phyloP scores from a whole-genome alignment of 2,888 invertebrate species.

The Rhagonycha fulva region DNA sequence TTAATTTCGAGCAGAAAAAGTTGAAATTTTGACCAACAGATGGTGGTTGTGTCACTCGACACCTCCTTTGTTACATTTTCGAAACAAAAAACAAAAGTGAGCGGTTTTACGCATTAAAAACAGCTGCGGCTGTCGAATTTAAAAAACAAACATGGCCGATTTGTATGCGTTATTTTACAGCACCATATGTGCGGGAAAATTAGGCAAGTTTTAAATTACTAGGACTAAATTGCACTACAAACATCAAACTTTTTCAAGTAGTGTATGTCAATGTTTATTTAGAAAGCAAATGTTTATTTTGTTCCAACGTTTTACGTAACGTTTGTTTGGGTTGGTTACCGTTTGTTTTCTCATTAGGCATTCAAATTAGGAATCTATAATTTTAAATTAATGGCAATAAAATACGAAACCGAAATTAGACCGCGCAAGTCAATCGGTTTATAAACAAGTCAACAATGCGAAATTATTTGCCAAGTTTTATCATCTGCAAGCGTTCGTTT shows the following conservation, averaged over 20 bases:
- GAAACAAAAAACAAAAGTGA: background rate
- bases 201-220: background rate
- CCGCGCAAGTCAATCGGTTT: background rate
- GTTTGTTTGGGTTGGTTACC: background rate
- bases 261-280: background rate
- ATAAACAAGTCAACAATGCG: background rate
- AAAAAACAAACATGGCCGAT: background rate
- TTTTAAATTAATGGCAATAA: background rate
- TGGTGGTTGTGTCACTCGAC: background rate
- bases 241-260: background rate
- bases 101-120: background rate
- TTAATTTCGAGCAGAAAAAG: background rate
- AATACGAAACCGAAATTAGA: background rate
- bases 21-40: background rate
- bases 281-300: background rate
- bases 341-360: background rate
- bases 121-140: background rate
- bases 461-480: background rate
- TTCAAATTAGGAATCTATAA: background rate
- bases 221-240: background rate
- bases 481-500: background rate
- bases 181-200: background rate
- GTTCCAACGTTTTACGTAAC: background rate
- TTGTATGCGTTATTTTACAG: background rate
- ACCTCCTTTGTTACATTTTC: background rate